A percentile compares a stretch with the other conserved stretches of the same genome.
phyloP scores from a whole-genome alignment of 2,113 vertebrate genomes.

The Opisthocomus hoazin region DNA sequence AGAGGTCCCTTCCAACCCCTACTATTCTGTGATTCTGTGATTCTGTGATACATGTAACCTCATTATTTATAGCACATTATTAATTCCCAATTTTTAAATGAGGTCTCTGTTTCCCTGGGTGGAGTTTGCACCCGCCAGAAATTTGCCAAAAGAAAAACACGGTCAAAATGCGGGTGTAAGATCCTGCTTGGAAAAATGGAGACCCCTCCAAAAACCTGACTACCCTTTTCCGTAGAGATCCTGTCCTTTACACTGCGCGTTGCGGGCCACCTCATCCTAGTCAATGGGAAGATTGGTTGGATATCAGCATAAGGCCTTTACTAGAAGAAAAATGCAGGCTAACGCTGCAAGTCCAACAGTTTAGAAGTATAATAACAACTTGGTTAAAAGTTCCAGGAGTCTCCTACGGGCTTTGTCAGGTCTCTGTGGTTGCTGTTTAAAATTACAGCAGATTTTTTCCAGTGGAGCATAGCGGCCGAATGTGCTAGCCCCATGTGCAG shows the following conservation, averaged over 20 bases:
- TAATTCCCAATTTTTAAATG: not conserved
- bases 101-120: not conserved
- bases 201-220: not conserved
- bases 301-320: not conserved
- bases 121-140: not conserved
- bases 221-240: not conserved
- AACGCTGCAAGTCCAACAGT: not conserved
- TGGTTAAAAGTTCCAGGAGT: constrained; percentile 11
- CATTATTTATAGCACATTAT: not conserved
- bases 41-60: not conserved
- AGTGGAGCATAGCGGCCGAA: not conserved
- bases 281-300: not conserved
- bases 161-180: not conserved
- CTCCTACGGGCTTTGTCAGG: constrained; percentile 1
- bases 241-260: not conserved
- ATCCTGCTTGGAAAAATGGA: not conserved
- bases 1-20: too few species aligned
- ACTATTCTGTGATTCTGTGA: too few species aligned
- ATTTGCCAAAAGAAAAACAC: not conserved
- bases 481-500: constrained; percentile 15
- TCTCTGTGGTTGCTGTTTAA: constrained; percentile 52
- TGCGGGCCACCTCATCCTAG: not conserved
- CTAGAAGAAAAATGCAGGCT: not conserved
- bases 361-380: not conserved
- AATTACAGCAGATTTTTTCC: constrained; percentile 59